phyloP scores from a whole-genome alignment of 2,888 invertebrate species.

The Noctuana brunneofusca region DNA sequence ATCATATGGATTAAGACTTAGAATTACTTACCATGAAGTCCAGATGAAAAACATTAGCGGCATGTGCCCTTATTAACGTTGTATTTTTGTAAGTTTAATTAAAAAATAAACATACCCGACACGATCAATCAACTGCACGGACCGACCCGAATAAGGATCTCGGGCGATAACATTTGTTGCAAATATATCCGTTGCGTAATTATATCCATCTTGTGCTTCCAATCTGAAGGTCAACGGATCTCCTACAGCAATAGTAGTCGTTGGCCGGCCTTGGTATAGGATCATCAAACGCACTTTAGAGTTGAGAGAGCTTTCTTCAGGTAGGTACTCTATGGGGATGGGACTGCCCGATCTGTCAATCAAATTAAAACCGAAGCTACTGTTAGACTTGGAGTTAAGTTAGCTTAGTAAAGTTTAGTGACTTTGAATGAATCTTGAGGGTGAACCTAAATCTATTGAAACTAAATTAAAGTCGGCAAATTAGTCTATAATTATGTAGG shows the following conservation, averaged over 20 bases:
- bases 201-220: slow-evolving; percentile 94
- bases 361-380: slow-evolving; percentile 74
- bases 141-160: slow-evolving; percentile 95
- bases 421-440: slow-evolving; percentile 71
- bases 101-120: slow-evolving; percentile 86
- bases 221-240: slow-evolving; percentile 94
- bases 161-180: slow-evolving; percentile 96
- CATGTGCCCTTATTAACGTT: too few species aligned
- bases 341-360: slow-evolving; percentile 93
- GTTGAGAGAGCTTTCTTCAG: slow-evolving; percentile 94
- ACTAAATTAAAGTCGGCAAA: not conserved
- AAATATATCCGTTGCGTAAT: slow-evolving; percentile 94
- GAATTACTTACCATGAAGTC: not conserved
- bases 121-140: slow-evolving; percentile 94
- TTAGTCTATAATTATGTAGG: too few species aligned
- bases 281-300: slow-evolving; percentile 93
- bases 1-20: not conserved
- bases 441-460: not conserved
- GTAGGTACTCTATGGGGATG: slow-evolving; percentile 95
- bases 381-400: slow-evolving; percentile 65
- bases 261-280: slow-evolving; percentile 94
- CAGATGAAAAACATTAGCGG: too few species aligned
- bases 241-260: slow-evolving; percentile 96
- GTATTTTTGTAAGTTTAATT: not conserved
- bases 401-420: slow-evolving; percentile 41